Evolutionary conservation across 2,888 invertebrate genomes (phyloP).

Genomic region (Trichogramma dendrolimi): DNA sequence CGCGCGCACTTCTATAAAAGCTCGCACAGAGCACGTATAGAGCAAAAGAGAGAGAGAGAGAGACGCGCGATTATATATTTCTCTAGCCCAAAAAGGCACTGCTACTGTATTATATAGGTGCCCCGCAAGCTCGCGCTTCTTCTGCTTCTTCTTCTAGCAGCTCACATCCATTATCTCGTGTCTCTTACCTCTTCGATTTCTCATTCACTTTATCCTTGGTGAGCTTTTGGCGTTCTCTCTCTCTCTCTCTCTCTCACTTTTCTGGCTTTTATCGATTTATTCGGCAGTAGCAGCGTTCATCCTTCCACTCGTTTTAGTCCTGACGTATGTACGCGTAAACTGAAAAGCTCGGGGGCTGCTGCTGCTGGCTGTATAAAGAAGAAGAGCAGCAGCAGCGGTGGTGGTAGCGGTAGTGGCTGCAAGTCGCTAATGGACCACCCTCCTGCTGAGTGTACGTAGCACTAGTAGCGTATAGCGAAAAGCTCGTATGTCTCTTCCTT

Average conservation of each 20-base stretch:
- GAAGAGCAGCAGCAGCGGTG: background rate
- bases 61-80: no score
- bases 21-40: no score
- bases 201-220: conserved; percentile 7
- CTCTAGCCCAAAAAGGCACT: no score
- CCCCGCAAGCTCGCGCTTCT: background rate
- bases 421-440: conserved; percentile 21
- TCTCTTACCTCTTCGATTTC: conserved; percentile 24
- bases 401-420: background rate
- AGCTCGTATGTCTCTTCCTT: conserved; percentile 13
- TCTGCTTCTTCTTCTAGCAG: background rate
- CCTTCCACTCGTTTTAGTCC: conserved; percentile 15
- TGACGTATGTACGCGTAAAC: conserved; percentile 30
- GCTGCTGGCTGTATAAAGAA: no score
- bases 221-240: background rate
- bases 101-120: no score
- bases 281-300: background rate
- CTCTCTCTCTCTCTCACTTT: background rate
- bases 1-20: no score
- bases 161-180: background rate
- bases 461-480: no score
- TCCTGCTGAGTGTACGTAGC: conserved; percentile 2
- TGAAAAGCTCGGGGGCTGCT: conserved; percentile 24
- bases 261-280: background rate
- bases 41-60: no score